Evolutionary conservation across 2,113 vertebrate species (phyloP), one percentile per base, ranked within the genome.

Genomic region (Ameiurus melas): DNA sequence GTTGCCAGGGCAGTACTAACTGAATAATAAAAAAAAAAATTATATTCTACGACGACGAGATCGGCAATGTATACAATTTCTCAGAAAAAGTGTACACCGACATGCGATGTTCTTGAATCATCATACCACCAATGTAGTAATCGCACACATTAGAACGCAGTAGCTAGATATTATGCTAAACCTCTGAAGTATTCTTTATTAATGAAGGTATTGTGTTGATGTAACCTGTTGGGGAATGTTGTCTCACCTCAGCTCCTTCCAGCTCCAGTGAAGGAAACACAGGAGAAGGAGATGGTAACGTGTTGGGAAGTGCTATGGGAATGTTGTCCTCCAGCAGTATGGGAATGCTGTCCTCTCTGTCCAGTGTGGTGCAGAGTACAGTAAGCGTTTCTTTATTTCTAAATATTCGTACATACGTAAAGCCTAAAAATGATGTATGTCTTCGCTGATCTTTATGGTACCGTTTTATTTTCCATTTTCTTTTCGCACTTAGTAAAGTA

Each of bases 331-430:
- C 97, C 25, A 86, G 89, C 75, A 90, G 89, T 0, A 95, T 98
- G 89, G 98, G 96, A 75, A 96, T 99, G 92, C 90, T 99, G 71
- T 97, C 98, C 0, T 98, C 97, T 22, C 96, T 99, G 89, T 96
- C 95, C 85, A 97, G 94, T 81, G 97, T 96, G 36, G 97, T 99
- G 90, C 98, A 99, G 93, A 99, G 92, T 94, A 99, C 98, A 19
- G 98, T 99, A 92, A 97, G 97, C 9, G 10, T 25, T 27, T 70
- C 16, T n/a, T 68, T 10, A 51, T 22, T 58, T 58, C 25, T 27
- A 43, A 75, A 20, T 51, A 33, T 33, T n/a, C n/a, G 20, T 68
- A 68, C 7, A 10, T 68, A 51, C 47, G 47, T 1, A 10, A 58
- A 27, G 20, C 58, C 4, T 25, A 66, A n/a, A 3, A 27, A 6